Base-by-base conservation (phyloP, 2,888 invertebrate species). In the Leptinotarsa rubiginosa region DNA sequence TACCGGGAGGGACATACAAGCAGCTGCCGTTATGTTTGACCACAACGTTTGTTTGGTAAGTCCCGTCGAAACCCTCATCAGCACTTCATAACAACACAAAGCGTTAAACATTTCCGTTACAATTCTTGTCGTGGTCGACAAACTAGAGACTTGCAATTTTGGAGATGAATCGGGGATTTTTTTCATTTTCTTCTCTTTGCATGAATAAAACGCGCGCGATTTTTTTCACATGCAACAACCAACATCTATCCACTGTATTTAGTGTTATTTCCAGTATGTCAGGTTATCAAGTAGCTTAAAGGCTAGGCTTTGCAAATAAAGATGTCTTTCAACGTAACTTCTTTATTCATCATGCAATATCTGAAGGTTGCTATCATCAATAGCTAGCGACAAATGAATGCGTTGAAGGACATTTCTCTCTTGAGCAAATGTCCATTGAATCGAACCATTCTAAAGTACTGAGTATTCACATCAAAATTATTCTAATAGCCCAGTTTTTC, bases 41-140 rank as follows among this genome's bases (percentile, higher is more conserved):
- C 91, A 99, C 97, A 92, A 99, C 97, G 92, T 99, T 99, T 89
- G 98, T 98, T 91, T 97, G 98, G 93, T 95, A 99, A 88, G 98
- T 98, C 91, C 98, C 97, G 92, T 99, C 99, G 93, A 99, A 99
- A 92, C 97, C 97, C 92, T 99, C 98, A 93, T 99, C 98, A 91
- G 99, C 99, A 93, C 98, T 99, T 89, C 86, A 89, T 85, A 87
- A 87, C 85, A 87, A 87, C 86, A 87, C 83, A 87, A 85, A 87
- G 84, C 81, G 86, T 87, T 87, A 87, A 86, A 79, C 84, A 85
- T 83, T 79, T 81, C 83, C 84, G 79, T 75, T 80, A 80, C 76
- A 81, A 81, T 82, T 80, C 82, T 81, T 82, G 75, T 83, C 81
- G 79, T 79, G 77, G 79, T 78, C 77, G 77, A 76, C 79, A 79